Evolutionary conservation across 2,113 vertebrate genomes (phyloP).

Genomic region (Pristiophorus japonicus): DNA sequence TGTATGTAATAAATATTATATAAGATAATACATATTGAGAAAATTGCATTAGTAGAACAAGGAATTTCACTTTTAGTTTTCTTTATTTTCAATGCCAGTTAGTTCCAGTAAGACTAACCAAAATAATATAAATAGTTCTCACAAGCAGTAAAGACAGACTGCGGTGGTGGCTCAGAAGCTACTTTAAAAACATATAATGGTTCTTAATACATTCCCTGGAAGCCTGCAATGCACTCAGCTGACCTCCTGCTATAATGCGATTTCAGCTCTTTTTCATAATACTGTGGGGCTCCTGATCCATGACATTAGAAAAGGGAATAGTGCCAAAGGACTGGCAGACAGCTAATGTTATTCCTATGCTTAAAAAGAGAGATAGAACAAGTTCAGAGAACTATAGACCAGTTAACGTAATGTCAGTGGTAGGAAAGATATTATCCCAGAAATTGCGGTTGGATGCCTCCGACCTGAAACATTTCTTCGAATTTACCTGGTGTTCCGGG

Average conservation of each 20-base stretch:
- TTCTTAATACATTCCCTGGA: not conserved
- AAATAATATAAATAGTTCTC: not conserved
- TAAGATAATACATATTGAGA: constrained; percentile 33
- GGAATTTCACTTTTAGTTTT: not conserved
- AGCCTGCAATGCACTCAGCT: not conserved
- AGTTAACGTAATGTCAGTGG: too few relatives aligned
- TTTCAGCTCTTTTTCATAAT: not conserved
- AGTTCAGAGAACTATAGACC: too few relatives aligned
- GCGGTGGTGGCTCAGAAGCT: not conserved
- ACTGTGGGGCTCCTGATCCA: not conserved
- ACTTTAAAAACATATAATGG: not conserved
- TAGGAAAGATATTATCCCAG: too few relatives aligned
- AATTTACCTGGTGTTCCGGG: too few relatives aligned
- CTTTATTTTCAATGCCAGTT: not conserved
- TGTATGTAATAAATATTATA: constrained; percentile 34
- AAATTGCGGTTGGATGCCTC: too few relatives aligned
- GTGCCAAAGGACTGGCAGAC: not conserved
- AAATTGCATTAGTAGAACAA: not conserved
- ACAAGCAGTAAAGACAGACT: not conserved
- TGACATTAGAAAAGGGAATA: not conserved
- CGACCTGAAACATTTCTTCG: too few relatives aligned
- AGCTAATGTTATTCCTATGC: not conserved
- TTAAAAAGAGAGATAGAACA: not conserved
- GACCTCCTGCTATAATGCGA: not conserved
- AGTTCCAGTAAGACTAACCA: not conserved